phyloP scores from a whole-genome alignment of 2,113 vertebrate genomes.

The Psephotus haematonotus region DNA sequence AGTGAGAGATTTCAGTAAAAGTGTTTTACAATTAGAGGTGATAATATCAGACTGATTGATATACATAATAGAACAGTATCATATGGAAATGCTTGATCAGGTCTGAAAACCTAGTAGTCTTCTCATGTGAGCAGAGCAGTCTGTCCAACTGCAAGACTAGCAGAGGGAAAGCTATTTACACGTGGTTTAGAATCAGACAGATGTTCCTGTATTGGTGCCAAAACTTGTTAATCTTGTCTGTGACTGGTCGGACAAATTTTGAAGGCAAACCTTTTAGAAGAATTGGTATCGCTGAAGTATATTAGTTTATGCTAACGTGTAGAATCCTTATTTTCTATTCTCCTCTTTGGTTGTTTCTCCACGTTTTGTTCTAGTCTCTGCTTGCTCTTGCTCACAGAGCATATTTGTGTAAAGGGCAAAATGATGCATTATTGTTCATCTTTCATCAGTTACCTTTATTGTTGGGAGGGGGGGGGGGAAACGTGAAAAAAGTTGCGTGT shows the following conservation, averaged over 20 bases:
- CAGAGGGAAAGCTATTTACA: neutral
- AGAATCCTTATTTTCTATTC: neutral
- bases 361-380: neutral
- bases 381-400: neutral
- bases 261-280: neutral
- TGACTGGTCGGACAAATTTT: neutral
- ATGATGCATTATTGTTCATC: neutral
- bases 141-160: neutral
- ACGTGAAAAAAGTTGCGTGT: neutral
- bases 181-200: neutral
- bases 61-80: neutral
- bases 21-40: neutral
- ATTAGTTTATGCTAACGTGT: neutral
- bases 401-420: neutral
- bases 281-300: neutral
- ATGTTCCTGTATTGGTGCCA: neutral
- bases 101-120: neutral
- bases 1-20: neutral
- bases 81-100: neutral
- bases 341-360: neutral
- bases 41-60: neutral
- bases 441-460: neutral
- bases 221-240: neutral
- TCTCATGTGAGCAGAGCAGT: neutral
- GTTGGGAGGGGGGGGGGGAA: rapidly evolving